Evolutionary conservation across 1,140 invertebrate species (phyloP).

Genomic region (Callitettix versicolor): DNA sequence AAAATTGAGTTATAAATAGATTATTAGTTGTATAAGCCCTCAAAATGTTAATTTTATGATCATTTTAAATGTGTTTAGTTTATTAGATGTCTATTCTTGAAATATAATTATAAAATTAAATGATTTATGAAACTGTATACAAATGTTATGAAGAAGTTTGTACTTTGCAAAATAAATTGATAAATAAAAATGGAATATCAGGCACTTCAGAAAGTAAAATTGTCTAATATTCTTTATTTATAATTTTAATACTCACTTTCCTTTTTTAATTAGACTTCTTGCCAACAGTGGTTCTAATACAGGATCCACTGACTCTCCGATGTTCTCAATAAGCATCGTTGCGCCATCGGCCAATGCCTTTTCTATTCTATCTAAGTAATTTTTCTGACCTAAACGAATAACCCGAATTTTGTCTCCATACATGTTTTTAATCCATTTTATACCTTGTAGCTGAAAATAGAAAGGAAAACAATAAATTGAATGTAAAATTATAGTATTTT

Average conservation of each 20-base stretch:
- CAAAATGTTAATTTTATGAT: too few relatives aligned
- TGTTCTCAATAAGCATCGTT: constrained; percentile 74
- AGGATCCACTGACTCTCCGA: constrained; percentile 79
- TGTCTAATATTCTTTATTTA: too few relatives aligned
- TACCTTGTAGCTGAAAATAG: constrained; percentile 52
- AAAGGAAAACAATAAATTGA: constrained; percentile 1
- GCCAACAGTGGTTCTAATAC: constrained; percentile 84
- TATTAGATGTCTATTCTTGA: too few relatives aligned
- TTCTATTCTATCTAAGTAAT: constrained; percentile 79
- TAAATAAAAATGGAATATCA: too few relatives aligned
- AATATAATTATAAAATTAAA: too few relatives aligned
- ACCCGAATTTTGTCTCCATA: constrained; percentile 61
- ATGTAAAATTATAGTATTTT: constrained; percentile 33
- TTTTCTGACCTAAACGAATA: constrained; percentile 65
- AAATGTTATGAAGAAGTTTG: too few relatives aligned
- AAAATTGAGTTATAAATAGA: too few relatives aligned
- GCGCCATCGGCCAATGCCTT: constrained; percentile 61
- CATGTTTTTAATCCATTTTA: constrained; percentile 91
- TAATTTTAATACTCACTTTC: constrained; percentile 48
- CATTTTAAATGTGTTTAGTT: too few relatives aligned
- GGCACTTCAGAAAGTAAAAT: too few relatives aligned
- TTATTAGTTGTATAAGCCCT: too few relatives aligned
- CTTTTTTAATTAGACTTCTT: constrained; percentile 75
- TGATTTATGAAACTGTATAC: too few relatives aligned
- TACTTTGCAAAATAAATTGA: too few relatives aligned